A percentile compares a stretch with the other conserved stretches of the same genome.
These are phyloP conservation scores for Halichoeres trimaculatus DNA, from an alignment of 2,113 vertebrate species.

Conservation along the genomic window DNA sequence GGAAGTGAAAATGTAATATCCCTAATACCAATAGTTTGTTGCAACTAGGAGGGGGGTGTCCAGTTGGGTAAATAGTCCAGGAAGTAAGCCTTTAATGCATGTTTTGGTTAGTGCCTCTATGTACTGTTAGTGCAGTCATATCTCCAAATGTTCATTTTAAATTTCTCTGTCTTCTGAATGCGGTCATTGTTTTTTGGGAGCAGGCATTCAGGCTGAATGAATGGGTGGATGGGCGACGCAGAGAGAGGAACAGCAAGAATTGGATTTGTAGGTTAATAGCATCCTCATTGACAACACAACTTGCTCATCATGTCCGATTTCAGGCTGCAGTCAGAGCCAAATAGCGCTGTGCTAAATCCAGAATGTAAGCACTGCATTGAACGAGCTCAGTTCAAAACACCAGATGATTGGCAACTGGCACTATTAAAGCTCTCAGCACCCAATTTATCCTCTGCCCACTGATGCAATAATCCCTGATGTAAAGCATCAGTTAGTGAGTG, in stretches of 20 bases:
- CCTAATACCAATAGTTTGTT: too few species aligned
- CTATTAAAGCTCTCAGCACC: conserved; percentile 59
- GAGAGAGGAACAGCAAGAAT: conserved; percentile 33
- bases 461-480: conserved; percentile 69
- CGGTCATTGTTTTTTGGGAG: conserved; percentile 8
- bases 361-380: conserved; percentile 44
- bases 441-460: conserved; percentile 61
- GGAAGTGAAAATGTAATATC: too few species aligned
- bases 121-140: neutral
- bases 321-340: conserved; percentile 18
- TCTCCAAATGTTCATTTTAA: neutral
- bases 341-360: conserved; percentile 24
- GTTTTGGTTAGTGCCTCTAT: neutral
- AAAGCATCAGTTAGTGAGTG: conserved; percentile 47
- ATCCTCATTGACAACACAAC: conserved; percentile 61
- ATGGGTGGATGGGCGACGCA: conserved; percentile 4
- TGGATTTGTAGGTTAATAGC: conserved; percentile 71
- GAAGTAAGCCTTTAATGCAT: neutral
- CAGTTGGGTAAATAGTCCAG: too few species aligned
- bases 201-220: conserved; percentile 22
- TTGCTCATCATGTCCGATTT: conserved; percentile 49
- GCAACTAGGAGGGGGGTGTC: too few species aligned
- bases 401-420: conserved; percentile 61
- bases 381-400: conserved; percentile 40
- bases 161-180: neutral